Conservation (phyloP, 2,797 vertebrate species). For the Menidia menidia region DNA sequence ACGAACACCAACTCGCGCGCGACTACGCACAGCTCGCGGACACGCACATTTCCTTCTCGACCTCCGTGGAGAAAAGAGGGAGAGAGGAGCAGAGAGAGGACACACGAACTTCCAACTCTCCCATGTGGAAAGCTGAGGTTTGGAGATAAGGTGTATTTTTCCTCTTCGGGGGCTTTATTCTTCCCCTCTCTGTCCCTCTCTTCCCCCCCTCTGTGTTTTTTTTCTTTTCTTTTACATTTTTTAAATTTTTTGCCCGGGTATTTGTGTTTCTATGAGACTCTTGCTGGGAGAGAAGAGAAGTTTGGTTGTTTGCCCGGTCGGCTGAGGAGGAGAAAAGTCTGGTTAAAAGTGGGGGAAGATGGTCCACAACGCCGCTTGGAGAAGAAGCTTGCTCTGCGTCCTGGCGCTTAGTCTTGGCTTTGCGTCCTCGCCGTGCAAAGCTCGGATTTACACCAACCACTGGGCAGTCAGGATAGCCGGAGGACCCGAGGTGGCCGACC, state of each 20-base stretch:
- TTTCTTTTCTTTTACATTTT: neutral
- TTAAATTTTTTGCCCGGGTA: slow-evolving; percentile 51
- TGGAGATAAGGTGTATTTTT: slow-evolving; percentile 63
- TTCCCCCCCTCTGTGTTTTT: slow-evolving; percentile 33
- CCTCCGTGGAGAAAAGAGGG: slow-evolving; percentile 60
- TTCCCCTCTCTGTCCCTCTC: slow-evolving; percentile 23
- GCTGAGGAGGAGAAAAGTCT: slow-evolving; percentile 72
- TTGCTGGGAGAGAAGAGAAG: slow-evolving; percentile 77
- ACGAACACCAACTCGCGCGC: slow-evolving; percentile 47
- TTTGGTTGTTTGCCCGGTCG: slow-evolving; percentile 83
- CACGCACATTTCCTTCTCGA: slow-evolving; percentile 72
- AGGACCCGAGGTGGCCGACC: slow-evolving; percentile 88
- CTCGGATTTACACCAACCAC: slow-evolving; percentile 98
- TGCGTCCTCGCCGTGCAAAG: slow-evolving; percentile 87
- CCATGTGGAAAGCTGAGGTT: slow-evolving; percentile 79
- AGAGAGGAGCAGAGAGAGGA: slow-evolving; percentile 49
- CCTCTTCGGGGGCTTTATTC: slow-evolving; percentile 48
- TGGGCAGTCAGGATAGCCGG: slow-evolving; percentile 96
- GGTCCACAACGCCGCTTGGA: slow-evolving; percentile 85
- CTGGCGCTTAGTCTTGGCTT: slow-evolving; percentile 89
- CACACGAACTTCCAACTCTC: slow-evolving; percentile 76
- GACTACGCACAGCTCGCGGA: slow-evolving; percentile 57
- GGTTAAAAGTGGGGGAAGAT: slow-evolving; percentile 84
- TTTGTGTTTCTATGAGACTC: slow-evolving; percentile 82
- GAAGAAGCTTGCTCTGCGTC: slow-evolving; percentile 84